Conservation (phyloP, 2,797 vertebrate species). For the Darevskia nairensis region DNA sequence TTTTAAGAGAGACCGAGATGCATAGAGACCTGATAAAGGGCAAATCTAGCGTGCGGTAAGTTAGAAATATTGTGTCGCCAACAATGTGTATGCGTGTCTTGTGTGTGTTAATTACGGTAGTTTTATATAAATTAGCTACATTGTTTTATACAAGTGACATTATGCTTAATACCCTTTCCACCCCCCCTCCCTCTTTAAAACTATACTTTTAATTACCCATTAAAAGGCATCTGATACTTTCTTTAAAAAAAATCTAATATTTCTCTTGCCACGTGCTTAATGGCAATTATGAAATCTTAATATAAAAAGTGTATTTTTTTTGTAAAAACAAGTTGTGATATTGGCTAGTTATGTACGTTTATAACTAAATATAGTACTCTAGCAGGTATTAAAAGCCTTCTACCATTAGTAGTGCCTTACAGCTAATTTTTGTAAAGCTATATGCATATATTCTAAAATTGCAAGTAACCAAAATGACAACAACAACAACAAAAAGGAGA, state of each 20-base stretch:
- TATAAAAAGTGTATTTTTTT: slow-evolving; percentile 80
- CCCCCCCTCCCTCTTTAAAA: slow-evolving; percentile 69
- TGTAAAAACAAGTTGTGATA: slow-evolving; percentile 86
- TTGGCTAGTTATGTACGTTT: slow-evolving; percentile 88
- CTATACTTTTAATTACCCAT: slow-evolving; percentile 72
- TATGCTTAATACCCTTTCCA: slow-evolving; percentile 68
- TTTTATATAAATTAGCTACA: slow-evolving; percentile 81
- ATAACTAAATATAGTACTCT: slow-evolving; percentile 91
- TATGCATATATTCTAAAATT: slow-evolving; percentile 82
- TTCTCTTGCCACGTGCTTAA: slow-evolving; percentile 79
- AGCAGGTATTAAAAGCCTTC: slow-evolving; percentile 91
- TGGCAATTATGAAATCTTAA: slow-evolving; percentile 82
- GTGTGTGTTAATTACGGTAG: slow-evolving; percentile 73
- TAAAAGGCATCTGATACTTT: slow-evolving; percentile 69
- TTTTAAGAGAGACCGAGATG: slow-evolving; percentile 17
- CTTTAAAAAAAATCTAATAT: slow-evolving; percentile 68
- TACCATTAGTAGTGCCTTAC: slow-evolving; percentile 87
- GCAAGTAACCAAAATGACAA: slow-evolving; percentile 80
- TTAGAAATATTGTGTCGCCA: slow-evolving; percentile 63
- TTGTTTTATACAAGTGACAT: slow-evolving; percentile 76
- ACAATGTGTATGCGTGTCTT: slow-evolving; percentile 41
- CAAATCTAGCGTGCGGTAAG: slow-evolving; percentile 57
- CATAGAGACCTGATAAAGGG: slow-evolving; percentile 57
- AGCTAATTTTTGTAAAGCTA: slow-evolving; percentile 78
- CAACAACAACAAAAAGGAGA: slow-evolving; percentile 51